Conservation (phyloP, 2,888 invertebrate genomes). For the Brachynemurus nebulosus region DNA sequence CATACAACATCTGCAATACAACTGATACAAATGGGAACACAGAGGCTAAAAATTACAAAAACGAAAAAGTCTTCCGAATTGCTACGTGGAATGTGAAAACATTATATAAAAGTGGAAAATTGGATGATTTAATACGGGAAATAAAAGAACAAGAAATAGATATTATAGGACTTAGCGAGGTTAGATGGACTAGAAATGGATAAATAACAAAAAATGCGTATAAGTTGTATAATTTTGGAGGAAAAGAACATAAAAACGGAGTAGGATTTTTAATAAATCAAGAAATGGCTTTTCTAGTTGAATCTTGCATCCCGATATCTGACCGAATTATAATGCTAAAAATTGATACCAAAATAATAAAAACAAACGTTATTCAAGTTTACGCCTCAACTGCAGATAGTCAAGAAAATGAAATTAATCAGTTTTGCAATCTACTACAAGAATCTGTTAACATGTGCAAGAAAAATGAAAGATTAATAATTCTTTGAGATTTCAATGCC, state of each 20-base stretch:
- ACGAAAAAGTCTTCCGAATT: neutral
- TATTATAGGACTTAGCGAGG: neutral
- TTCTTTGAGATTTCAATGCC: constrained; percentile 5
- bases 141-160: neutral
- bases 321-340: neutral
- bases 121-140: neutral
- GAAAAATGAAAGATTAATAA: constrained; percentile 1
- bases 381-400: constrained; percentile 5
- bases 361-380: constrained; percentile 1
- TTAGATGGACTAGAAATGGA: neutral
- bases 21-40: neutral
- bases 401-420: constrained; percentile 1
- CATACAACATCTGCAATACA: too few relatives aligned
- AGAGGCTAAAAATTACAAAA: neutral
- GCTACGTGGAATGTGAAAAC: neutral
- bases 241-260: neutral
- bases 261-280: too few relatives aligned
- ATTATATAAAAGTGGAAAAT: neutral
- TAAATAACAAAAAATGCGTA: neutral
- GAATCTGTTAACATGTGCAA: neutral
- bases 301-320: too few relatives aligned
- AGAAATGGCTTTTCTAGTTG: too few relatives aligned
- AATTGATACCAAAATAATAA: neutral
- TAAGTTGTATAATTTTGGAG: neutral
- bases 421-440: constrained; percentile 4